Percentiles rank a stretch among this genome's conserved stretches.
These are phyloP conservation scores for Campaea margaritaria DNA, from an alignment of 2,888 invertebrate genomes.

Conservation along the genomic window DNA sequence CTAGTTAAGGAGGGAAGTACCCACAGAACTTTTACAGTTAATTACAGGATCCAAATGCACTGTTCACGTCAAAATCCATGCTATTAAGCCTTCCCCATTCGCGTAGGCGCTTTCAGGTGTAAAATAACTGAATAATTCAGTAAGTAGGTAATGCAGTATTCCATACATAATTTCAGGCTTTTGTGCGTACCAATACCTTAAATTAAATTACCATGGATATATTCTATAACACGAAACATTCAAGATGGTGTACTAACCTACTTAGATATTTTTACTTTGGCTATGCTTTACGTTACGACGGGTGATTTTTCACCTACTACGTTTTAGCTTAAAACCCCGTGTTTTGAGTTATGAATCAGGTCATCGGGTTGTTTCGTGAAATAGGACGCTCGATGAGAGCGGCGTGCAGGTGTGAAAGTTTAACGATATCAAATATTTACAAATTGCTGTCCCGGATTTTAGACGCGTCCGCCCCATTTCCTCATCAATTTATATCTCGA, in stretches of 20 bases:
- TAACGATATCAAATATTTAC: constrained; percentile 66
- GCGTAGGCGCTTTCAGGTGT: too few relatives aligned
- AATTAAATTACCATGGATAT: constrained; percentile 7
- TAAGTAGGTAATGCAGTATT: too few relatives aligned
- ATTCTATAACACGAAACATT: too few relatives aligned
- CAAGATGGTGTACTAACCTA: too few relatives aligned
- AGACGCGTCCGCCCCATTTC: constrained; percentile 47
- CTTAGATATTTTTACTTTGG: too few relatives aligned
- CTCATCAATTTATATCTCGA: constrained; percentile 46
- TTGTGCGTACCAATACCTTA: too few relatives aligned
- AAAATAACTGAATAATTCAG: too few relatives aligned
- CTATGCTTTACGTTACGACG: neutral
- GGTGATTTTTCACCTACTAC: constrained; percentile 9
- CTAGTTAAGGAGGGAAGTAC: too few relatives aligned
- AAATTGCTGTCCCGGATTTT: constrained; percentile 49
- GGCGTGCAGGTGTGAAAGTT: constrained; percentile 58
- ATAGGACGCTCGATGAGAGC: constrained; percentile 47
- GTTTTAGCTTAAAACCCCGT: constrained; percentile 30
- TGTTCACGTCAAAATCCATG: neutral
- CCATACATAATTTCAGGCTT: too few relatives aligned
- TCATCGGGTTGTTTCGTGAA: constrained; percentile 47
- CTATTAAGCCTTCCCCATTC: too few relatives aligned
- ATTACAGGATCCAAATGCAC: neutral
- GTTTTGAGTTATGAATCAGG: constrained; percentile 48
- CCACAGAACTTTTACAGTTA: too few relatives aligned